Evolutionary conservation across 2,113 vertebrate genomes (phyloP), one percentile per base, ranked within the genome.

Genomic region (Salminus brasiliensis): DNA sequence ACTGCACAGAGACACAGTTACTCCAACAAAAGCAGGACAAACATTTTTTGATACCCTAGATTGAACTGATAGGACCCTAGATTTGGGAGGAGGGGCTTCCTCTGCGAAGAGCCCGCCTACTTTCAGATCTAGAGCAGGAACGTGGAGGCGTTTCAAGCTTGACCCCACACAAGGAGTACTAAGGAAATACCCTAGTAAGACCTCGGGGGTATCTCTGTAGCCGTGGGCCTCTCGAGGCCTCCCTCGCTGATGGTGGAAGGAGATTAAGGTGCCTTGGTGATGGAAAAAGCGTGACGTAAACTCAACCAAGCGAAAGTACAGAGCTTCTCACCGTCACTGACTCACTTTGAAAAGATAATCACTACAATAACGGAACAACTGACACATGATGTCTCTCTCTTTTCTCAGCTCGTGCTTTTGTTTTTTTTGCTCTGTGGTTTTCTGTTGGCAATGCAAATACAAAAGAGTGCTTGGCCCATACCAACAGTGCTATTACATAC

Each of bases 111-210:
- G n/a, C n/a, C n/a, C n/a, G n/a, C n/a, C n/a, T n/a, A n/a, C n/a
- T n/a, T n/a, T n/a, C n/a, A n/a, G n/a, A n/a, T n/a, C n/a, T n/a
- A n/a, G n/a, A n/a, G n/a, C n/a, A n/a, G n/a, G n/a, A n/a, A n/a
- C n/a, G n/a, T n/a, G n/a, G n/a, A n/a, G n/a, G n/a, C n/a, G n/a
- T n/a, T 5, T 41, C 39, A 41, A 10, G 5, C 4, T 18, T 39
- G 36, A 39, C 9, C 9, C 36, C 9, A 39, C 9, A 9, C 4
- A 5, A 9, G 36, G 36, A 9, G 9, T 21, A 6, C 47, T 59
- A 15, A 43, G 62, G 65, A 69, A 78, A 78, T 45, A 29, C 75
- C 47, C 53, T 41, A 49, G 66, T 70, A 76, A 71, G 52, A 13
- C 55, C 59, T 29, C 43, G 6, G 43, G 47, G 47, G 47, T 5